A percentile compares a stretch with the other conserved stretches of the same genome.
These are phyloP conservation scores for Boloria euphrosyne DNA, from an alignment of 2,888 invertebrate species.

Conservation along the genomic window DNA sequence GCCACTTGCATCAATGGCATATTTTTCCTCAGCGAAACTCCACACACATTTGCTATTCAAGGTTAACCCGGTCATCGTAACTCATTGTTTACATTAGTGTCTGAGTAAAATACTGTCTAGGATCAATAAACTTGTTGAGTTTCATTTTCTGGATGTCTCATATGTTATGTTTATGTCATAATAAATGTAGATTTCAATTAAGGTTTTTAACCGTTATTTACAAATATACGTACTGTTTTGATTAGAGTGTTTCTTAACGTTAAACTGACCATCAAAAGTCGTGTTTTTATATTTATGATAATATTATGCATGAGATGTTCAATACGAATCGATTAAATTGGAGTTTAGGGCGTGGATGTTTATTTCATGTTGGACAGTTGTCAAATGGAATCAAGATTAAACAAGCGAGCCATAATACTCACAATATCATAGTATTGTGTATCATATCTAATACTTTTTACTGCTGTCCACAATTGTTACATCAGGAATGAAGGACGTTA, in stretches of 20 bases:
- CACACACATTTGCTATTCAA: conserved; percentile 78
- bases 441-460: not conserved
- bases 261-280: conserved; percentile 26
- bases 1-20: conserved; percentile 78
- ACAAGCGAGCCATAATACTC: conserved; percentile 60
- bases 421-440: conserved; percentile 42
- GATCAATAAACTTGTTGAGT: conserved; percentile 19
- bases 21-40: conserved; percentile 79
- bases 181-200: too few species aligned
- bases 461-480: conserved; percentile 53
- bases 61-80: conserved; percentile 79
- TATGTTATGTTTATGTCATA: too few species aligned
- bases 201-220: too few species aligned
- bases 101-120: conserved; percentile 28
- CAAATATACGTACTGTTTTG: too few species aligned
- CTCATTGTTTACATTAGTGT: conserved; percentile 69
- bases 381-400: conserved; percentile 56
- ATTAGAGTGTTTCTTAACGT: too few species aligned
- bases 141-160: conserved; percentile 10
- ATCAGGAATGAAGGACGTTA: conserved; percentile 45
- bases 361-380: conserved; percentile 50
- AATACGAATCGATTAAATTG: conserved; percentile 35
- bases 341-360: conserved; percentile 54
- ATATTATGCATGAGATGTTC: conserved; percentile 44
- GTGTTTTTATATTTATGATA: conserved; percentile 40